Evolutionary conservation across 2,888 invertebrate genomes (phyloP).

Genomic region (Leptogaster cylindrica): DNA sequence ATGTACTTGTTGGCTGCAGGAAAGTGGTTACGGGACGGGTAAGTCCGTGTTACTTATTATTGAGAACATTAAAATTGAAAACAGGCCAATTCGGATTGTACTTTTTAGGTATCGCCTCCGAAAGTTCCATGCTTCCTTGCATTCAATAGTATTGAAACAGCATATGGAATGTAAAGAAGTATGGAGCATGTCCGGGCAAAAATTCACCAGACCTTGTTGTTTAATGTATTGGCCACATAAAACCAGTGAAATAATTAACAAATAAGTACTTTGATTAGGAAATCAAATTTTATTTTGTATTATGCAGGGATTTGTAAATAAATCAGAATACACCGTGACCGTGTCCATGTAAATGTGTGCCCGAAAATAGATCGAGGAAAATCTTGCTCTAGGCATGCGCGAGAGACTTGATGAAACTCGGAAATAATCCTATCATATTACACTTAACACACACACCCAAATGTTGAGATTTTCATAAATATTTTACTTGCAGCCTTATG

Average conservation of each 20-base stretch:
- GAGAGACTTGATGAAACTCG: constrained; percentile 9
- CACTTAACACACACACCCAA: constrained; percentile 4
- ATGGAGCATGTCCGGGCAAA: constrained; percentile 62
- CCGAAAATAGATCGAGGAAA: constrained; percentile 32
- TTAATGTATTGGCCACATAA: background rate
- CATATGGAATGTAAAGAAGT: constrained; percentile 65
- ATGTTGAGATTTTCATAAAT: background rate
- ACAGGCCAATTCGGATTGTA: no score
- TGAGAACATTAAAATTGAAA: no score
- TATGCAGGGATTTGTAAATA: background rate
- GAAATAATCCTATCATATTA: constrained; percentile 38
- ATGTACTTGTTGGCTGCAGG: no score
- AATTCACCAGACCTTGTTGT: background rate
- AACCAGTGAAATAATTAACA: no score
- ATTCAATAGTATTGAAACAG: constrained; percentile 62
- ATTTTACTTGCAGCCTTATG: background rate
- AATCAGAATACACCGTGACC: no score
- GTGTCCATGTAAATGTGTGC: background rate
- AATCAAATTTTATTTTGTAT: no score
- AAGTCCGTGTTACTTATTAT: no score
- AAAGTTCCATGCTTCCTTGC: constrained; percentile 65
- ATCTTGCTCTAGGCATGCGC: constrained; percentile 6
- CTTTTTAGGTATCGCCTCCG: no score
- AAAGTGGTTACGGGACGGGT: no score
- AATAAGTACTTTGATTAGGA: no score